Conservation (phyloP, 2,888 invertebrate genomes). For the Aphidoletes aphidimyza region DNA sequence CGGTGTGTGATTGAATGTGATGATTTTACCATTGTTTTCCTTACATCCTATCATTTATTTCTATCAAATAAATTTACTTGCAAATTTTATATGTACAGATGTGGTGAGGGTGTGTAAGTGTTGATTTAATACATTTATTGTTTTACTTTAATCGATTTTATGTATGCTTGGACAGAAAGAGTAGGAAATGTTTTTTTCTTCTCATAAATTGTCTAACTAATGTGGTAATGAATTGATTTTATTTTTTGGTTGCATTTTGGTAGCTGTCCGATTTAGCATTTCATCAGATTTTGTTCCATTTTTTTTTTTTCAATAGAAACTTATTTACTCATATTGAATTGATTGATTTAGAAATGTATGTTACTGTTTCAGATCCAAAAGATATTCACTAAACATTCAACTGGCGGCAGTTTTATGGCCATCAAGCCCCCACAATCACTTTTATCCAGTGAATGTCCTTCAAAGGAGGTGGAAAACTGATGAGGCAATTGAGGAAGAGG, state of each 20-base stretch:
- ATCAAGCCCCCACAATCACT: no score
- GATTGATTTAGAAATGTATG: background rate
- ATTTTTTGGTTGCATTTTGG: no score
- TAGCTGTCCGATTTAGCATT: background rate
- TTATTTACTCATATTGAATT: background rate
- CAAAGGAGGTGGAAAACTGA: no score
- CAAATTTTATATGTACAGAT: background rate
- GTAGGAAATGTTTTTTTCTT: slow-evolving; percentile 41
- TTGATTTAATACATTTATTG: background rate
- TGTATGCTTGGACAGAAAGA: slow-evolving; percentile 14
- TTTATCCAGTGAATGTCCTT: no score
- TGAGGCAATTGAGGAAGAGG: no score
- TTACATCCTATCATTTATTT: slow-evolving; percentile 31
- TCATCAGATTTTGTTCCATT: no score
- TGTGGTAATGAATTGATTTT: slow-evolving; percentile 17
- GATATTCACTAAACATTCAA: no score
- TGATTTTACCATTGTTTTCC: background rate
- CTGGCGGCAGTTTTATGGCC: no score
- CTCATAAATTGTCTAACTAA: slow-evolving; percentile 28
- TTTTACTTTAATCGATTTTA: background rate
- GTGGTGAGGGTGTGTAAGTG: background rate
- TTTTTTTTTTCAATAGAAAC: background rate
- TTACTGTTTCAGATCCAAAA: no score
- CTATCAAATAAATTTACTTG: slow-evolving; percentile 11
- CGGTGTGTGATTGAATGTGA: background rate